phyloP scores from a whole-genome alignment of 2,113 vertebrate species.

The Seriola dumerili region DNA sequence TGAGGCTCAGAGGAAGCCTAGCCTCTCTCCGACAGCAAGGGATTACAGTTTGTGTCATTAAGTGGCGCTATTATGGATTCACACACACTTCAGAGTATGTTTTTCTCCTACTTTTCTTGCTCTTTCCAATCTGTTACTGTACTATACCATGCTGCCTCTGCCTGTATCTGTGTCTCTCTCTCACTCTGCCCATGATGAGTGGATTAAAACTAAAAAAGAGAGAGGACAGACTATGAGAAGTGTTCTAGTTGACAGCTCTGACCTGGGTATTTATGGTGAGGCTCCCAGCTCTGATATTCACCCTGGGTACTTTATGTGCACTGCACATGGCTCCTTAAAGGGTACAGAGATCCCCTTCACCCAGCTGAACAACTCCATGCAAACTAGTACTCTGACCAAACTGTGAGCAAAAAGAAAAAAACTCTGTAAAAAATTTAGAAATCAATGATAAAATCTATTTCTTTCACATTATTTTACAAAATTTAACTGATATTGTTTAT shows the following conservation, averaged over 20 bases:
- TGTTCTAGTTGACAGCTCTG: constrained; percentile 76
- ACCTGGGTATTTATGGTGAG: constrained; percentile 77
- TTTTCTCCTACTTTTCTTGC: constrained; percentile 70
- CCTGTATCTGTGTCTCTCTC: constrained; percentile 59
- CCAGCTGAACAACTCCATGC: constrained; percentile 32
- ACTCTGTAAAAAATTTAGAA: too few species aligned
- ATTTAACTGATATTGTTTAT: constrained; percentile 36
- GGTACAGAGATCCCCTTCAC: constrained; percentile 41
- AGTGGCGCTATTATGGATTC: constrained; percentile 79
- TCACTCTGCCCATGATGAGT: constrained; percentile 50
- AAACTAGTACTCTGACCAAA: constrained; percentile 28
- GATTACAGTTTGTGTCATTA: constrained; percentile 83
- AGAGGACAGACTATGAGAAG: constrained; percentile 58
- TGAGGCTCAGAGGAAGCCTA: constrained; percentile 77
- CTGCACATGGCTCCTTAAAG: constrained; percentile 49
- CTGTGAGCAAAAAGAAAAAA: too few species aligned
- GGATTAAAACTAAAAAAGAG: constrained; percentile 71
- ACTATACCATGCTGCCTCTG: constrained; percentile 69
- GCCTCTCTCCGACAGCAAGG: constrained; percentile 69
- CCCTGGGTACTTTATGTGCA: constrained; percentile 59
- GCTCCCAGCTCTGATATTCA: constrained; percentile 64
- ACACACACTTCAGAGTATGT: constrained; percentile 76
- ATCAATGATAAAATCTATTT: constrained; percentile 3
- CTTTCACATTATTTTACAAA: constrained; percentile 6
- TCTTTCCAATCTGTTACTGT: constrained; percentile 66